These are phyloP conservation scores for Schizothorax lantsangensis DNA, from an alignment of 2,797 vertebrate genomes.

Conservation along the genomic window DNA sequence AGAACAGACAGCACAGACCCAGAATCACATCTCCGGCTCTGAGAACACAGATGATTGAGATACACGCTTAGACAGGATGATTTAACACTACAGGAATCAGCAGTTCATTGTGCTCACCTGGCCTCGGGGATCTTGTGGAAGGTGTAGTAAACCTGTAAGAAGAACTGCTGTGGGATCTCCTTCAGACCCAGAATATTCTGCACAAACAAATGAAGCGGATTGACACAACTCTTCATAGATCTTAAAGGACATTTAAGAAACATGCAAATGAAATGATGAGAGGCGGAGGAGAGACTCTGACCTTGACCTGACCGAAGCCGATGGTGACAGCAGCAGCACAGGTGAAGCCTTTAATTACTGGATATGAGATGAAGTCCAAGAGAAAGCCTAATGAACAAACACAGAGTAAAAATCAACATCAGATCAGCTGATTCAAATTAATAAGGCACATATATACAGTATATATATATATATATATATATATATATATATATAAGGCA, in stretches of 20 bases:
- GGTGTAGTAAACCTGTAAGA: conserved; percentile 89
- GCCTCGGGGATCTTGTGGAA: conserved; percentile 83
- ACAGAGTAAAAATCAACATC: not conserved
- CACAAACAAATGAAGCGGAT: not conserved
- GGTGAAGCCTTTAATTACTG: conserved; percentile 95
- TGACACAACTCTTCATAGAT: not conserved
- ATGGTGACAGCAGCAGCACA: conserved; percentile 92
- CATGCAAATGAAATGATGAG: not conserved
- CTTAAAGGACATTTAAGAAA: not conserved
- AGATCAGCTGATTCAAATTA: not conserved
- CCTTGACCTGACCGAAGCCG: conserved; percentile 93
- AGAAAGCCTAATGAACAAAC: conserved; percentile 83
- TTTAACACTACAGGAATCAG: not conserved
- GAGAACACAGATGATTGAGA: not conserved
- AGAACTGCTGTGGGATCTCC: conserved; percentile 85
- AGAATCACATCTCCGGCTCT: conserved; percentile 85
- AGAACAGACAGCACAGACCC: conserved; percentile 82
- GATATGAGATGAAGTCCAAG: conserved; percentile 93
- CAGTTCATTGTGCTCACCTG: conserved; percentile 72
- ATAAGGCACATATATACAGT: no score
- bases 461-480: no score
- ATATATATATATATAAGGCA: no score
- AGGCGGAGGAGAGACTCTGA: conserved; percentile 64
- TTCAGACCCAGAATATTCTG: conserved; percentile 92
- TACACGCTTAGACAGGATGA: not conserved